Percentiles rank a stretch among this genome's conserved stretches.
Evolutionary conservation across 2,888 invertebrate genomes (phyloP).

Genomic region (Meta bourneti): DNA sequence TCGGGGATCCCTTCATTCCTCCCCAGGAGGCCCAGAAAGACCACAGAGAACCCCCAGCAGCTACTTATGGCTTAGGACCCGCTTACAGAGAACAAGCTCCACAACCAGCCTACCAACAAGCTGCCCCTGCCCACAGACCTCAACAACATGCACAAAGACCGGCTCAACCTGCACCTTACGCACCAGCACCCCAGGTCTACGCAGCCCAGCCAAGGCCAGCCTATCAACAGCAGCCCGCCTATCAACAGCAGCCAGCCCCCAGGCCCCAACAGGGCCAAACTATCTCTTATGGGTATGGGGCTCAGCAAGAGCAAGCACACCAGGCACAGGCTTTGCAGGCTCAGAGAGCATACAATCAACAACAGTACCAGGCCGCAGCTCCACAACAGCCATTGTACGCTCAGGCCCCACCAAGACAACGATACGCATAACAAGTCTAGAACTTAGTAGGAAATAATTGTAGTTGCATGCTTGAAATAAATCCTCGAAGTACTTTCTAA

Average conservation of each 20-base stretch:
- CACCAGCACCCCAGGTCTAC: constrained; percentile 10
- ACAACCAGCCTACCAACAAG: constrained; percentile 48
- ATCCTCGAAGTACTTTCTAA: not conserved
- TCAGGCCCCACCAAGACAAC: constrained; percentile 45
- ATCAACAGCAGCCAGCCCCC: constrained; percentile 30
- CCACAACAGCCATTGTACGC: constrained; percentile 61
- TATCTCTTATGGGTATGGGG: constrained; percentile 45
- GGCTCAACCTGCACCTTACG: constrained; percentile 24
- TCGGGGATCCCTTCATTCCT: constrained; percentile 77
- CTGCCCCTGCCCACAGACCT: constrained; percentile 50
- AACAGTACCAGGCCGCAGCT: constrained; percentile 59
- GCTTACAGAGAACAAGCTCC: constrained; percentile 72
- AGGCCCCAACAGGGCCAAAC: constrained; percentile 45
- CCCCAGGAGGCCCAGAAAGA: constrained; percentile 62
- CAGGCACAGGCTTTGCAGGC: constrained; percentile 55
- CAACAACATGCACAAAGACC: constrained; percentile 34
- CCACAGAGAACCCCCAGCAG: constrained; percentile 68
- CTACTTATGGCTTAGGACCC: constrained; percentile 72
- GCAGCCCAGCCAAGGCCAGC: constrained; percentile 31
- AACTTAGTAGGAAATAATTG: constrained; percentile 14
- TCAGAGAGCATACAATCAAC: constrained; percentile 62
- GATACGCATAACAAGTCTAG: constrained; percentile 43
- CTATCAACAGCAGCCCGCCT: constrained; percentile 8
- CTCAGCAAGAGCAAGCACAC: constrained; percentile 52
- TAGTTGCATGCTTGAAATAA: constrained; percentile 4